Base-by-base conservation (phyloP, 1,140 invertebrate species). In the Catajapyx aquilonaris region DNA sequence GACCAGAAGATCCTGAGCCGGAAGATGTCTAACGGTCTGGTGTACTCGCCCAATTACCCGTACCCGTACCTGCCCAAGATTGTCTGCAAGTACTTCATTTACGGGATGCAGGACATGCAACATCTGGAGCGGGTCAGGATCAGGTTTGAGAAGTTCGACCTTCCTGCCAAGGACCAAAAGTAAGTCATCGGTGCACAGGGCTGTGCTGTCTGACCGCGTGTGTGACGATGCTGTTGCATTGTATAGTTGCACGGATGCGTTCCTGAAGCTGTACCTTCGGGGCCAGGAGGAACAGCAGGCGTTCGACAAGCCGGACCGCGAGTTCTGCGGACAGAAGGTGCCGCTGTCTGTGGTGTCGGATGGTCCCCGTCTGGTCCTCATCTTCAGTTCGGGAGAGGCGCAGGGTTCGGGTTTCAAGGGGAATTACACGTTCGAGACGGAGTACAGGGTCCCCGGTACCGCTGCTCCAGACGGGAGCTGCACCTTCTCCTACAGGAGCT, bases 71-170 rank as follows among this genome's bases (percentile, higher is more conserved):
- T 88, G 57, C 76, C 76, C 45, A 91, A 93, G 67, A 78, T 87
- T 53, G 83, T 90, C 42, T 95, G 91, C 66, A 78, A 81, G 58
- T 95, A 95, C 66, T 94, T 90, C 69, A 81, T 96, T 54, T 94
- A 95, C 62, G 90, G 87, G 44, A 78, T 94, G 67, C 84, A 93
- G 62, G 87, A 94, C 61, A 74, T 76, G 37, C 85, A 94, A 55
- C 77, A 93, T 62, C 68, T 95, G 49, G 90, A 96, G 59, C 73
- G 86, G 56, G 87, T 93, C 36, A 68, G 74, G 41, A 62, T 96
- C 33, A 72, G 80, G 47, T 94, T 96, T 60, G 64, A 70, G 32
- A 71, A 71, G 51, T 91, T 95, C 62, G 76, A 83, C 53, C 88
- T 96, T 63, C 80, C 85, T 11, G 81, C 78, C 57, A 73, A 67